Conservation (phyloP, 2,888 invertebrate genomes). For the Nemoura dubitans region DNA sequence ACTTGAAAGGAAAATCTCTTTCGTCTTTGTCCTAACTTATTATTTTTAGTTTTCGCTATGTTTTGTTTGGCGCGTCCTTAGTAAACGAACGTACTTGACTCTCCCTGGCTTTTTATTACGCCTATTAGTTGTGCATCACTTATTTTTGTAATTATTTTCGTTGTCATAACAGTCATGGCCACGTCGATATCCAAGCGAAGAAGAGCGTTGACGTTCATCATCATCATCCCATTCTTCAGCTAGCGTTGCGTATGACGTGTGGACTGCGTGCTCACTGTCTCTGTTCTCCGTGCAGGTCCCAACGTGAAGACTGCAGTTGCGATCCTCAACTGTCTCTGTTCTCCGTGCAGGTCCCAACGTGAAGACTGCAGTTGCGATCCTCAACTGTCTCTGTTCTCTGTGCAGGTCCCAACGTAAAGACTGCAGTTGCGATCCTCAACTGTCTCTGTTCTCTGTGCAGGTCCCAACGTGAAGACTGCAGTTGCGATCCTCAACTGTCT, state of each 20-base stretch:
- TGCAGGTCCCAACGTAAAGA: constrained; percentile 80
- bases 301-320: too few species aligned
- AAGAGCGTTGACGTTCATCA: too few species aligned
- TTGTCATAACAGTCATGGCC: background rate
- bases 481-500: constrained; percentile 86
- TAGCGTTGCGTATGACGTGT: background rate
- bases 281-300: too few species aligned
- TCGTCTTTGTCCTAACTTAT: background rate
- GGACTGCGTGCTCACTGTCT: too few species aligned
- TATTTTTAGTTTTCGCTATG: background rate
- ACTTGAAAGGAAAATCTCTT: background rate
- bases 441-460: constrained; percentile 59
- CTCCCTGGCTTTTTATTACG: background rate
- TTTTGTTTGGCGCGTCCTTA: background rate
- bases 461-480: constrained; percentile 79
- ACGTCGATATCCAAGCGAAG: too few species aligned
- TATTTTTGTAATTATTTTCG: background rate
- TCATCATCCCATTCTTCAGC: background rate
- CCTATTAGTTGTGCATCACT: background rate
- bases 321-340: too few species aligned
- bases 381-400: background rate
- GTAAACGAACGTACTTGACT: constrained; percentile 7
- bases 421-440: constrained; percentile 79
- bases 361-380: too few species aligned
- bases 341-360: too few species aligned